A percentile compares a stretch with the other conserved stretches of the same genome.
Evolutionary conservation across 2,113 vertebrate genomes (phyloP).

Genomic region (Osmerus mordax): DNA sequence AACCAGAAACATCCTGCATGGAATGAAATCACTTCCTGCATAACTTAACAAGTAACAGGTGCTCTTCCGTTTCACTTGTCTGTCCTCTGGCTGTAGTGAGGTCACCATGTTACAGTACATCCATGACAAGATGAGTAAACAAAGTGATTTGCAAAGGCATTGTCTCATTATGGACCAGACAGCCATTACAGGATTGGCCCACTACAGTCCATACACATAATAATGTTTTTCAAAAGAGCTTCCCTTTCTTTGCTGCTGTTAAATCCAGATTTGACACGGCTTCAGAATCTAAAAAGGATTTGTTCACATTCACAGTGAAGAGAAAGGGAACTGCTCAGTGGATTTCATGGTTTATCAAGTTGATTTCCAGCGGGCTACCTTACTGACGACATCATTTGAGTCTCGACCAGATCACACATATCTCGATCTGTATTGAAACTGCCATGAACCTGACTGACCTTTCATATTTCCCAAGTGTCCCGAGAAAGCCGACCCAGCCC

Average conservation of each 20-base stretch:
- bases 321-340: slow-evolving; percentile 21
- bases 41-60: neutral
- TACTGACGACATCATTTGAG: no score
- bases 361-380: no score
- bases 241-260: slow-evolving; percentile 49
- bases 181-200: slow-evolving; percentile 44
- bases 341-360: no score
- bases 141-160: slow-evolving; percentile 13
- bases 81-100: no score
- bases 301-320: slow-evolving; percentile 49
- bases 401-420: no score
- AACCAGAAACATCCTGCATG: no score
- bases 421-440: no score
- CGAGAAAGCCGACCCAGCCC: no score
- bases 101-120: neutral
- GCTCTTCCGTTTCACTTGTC: no score
- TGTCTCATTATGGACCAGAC: slow-evolving; percentile 38
- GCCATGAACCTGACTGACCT: no score
- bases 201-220: slow-evolving; percentile 25
- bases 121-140: slow-evolving; percentile 30
- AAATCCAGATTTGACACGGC: slow-evolving; percentile 54
- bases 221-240: slow-evolving; percentile 48
- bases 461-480: no score
- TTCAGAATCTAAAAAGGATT: slow-evolving; percentile 41
- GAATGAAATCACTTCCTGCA: neutral